A percentile compares a stretch with the other conserved stretches of the same genome.
phyloP scores from a whole-genome alignment of 2,797 vertebrate species.

The Myotis daubentonii region DNA sequence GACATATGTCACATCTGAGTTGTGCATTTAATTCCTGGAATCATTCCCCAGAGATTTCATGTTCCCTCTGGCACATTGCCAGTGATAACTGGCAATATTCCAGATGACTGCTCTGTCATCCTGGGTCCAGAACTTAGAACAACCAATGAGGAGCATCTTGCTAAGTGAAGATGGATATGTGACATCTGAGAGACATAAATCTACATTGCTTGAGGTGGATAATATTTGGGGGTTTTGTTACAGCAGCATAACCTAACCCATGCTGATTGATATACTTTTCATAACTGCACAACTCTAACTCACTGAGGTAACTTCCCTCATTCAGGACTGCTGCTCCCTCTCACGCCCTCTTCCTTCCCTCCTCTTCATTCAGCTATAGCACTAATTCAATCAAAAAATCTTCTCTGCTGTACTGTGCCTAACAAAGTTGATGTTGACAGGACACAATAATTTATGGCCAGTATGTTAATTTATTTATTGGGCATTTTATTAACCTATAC shows the following conservation, averaged over 20 bases:
- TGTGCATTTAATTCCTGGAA: background rate
- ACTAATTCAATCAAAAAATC: constrained; percentile 68
- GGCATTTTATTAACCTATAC: constrained; percentile 82
- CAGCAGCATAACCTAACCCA: constrained; percentile 30
- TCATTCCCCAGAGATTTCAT: background rate
- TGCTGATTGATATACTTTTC: background rate
- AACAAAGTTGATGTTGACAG: constrained; percentile 78
- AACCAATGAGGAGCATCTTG: background rate
- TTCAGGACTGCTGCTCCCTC: background rate
- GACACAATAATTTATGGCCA: constrained; percentile 80
- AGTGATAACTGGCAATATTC: background rate
- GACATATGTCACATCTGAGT: background rate
- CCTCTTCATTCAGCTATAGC: constrained; percentile 66
- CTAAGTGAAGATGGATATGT: background rate
- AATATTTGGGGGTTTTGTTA: constrained; percentile 45
- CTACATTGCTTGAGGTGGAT: background rate
- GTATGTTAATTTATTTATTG: constrained; percentile 84
- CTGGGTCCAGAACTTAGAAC: constrained; percentile 7
- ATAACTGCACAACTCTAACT: background rate
- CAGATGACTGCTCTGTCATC: background rate
- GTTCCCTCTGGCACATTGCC: background rate
- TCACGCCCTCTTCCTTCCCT: background rate
- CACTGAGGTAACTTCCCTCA: background rate
- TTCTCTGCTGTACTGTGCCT: constrained; percentile 63
- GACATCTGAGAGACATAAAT: background rate